phyloP scores from a whole-genome alignment of 2,797 vertebrate species.

The Gambusia yucatana region DNA sequence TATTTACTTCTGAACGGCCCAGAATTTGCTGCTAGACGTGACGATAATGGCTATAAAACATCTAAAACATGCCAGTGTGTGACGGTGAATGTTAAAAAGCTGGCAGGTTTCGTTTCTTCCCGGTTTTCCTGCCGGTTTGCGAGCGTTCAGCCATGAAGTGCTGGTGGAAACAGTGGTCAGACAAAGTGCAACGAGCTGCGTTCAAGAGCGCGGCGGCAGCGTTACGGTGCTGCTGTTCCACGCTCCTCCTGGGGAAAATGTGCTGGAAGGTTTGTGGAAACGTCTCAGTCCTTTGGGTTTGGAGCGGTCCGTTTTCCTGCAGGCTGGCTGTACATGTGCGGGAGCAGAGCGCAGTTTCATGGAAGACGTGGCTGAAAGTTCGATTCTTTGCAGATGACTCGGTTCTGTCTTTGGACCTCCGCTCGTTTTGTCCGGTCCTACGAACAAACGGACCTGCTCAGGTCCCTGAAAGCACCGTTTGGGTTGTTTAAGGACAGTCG shows the following conservation, averaged over 20 bases:
- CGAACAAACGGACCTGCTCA: conserved; percentile 4
- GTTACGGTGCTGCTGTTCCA: not conserved
- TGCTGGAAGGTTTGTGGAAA: not conserved
- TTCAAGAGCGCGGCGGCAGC: not conserved
- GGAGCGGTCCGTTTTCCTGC: conserved; percentile 1
- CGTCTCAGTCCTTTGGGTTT: conserved; percentile 4
- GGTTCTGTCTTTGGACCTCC: conserved; percentile 34
- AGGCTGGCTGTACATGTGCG: conserved; percentile 7
- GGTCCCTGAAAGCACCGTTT: conserved; percentile 31
- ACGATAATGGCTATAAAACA: not conserved
- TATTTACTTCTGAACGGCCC: not conserved
- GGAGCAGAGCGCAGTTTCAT: not conserved
- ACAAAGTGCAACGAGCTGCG: conserved; percentile 44
- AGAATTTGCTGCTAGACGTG: not conserved
- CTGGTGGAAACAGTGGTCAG: conserved; percentile 35
- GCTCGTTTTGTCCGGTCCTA: conserved; percentile 2
- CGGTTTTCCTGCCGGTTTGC: not conserved
- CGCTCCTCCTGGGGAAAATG: not conserved
- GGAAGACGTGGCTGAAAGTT: not conserved
- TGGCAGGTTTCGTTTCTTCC: not conserved
- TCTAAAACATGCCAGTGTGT: not conserved
- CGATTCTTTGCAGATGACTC: not conserved
- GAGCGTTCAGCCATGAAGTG: not conserved
- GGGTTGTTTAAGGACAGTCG: conserved; percentile 6
- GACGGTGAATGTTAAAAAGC: not conserved